Evolutionary conservation across 2,113 vertebrate species (phyloP).

Genomic region (Ondatra zibethicus): DNA sequence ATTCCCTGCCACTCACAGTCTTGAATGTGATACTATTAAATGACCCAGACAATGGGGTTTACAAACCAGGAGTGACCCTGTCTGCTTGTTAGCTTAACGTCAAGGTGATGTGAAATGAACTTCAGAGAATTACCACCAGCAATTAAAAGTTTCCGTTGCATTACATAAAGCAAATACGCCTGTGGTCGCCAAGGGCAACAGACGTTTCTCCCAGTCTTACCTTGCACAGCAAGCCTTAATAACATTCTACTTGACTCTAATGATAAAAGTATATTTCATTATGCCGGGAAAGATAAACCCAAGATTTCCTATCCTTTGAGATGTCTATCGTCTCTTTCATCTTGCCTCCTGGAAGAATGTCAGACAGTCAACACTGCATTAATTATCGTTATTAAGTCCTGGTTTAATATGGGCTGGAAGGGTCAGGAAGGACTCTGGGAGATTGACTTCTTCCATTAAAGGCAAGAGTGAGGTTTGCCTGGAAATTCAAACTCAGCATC

Average conservation of each 20-base stretch:
- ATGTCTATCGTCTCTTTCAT: constrained; percentile 73
- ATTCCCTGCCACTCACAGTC: constrained; percentile 43
- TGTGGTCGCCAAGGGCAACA: constrained; percentile 64
- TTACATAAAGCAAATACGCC: constrained; percentile 59
- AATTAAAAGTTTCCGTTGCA: constrained; percentile 72
- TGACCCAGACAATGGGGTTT: constrained; percentile 73
- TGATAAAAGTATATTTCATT: constrained; percentile 77
- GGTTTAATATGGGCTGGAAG: constrained; percentile 46
- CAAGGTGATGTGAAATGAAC: constrained; percentile 75
- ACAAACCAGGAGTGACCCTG: constrained; percentile 74
- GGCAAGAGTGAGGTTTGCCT: constrained; percentile 44
- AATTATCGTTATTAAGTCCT: constrained; percentile 75
- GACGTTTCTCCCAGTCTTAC: constrained; percentile 66
- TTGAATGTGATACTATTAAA: constrained; percentile 72
- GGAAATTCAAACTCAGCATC: constrained; percentile 56
- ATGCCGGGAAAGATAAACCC: constrained; percentile 76
- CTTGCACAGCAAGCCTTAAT: constrained; percentile 57
- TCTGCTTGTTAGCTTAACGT: constrained; percentile 77
- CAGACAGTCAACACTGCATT: constrained; percentile 77
- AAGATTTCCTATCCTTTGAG: constrained; percentile 76
- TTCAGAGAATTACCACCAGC: constrained; percentile 70
- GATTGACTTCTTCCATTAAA: constrained; percentile 69
- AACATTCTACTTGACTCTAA: constrained; percentile 76
- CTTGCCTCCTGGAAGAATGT: constrained; percentile 76
- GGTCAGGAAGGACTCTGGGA: constrained; percentile 65